These are phyloP conservation scores for Telmatherina bonti DNA, from an alignment of 2,797 vertebrate species.

Conservation along the genomic window DNA sequence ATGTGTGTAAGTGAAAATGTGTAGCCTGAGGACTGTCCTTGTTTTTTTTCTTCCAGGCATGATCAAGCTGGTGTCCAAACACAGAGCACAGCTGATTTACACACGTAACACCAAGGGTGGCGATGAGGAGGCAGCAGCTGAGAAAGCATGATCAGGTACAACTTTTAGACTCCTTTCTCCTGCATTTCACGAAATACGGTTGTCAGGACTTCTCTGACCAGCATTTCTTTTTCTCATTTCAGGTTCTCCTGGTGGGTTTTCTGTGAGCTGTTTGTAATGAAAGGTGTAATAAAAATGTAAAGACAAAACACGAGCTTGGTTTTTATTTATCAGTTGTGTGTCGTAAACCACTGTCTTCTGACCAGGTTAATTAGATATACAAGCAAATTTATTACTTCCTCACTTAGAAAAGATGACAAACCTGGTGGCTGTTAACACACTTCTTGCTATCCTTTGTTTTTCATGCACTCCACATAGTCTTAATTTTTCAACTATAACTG, in stretches of 20 bases:
- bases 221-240: constrained; percentile 18
- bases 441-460: background rate
- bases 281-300: constrained; percentile 78
- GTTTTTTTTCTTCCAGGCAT: constrained; percentile 81
- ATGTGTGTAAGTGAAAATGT: background rate
- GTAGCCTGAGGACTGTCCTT: background rate
- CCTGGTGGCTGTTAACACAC: background rate
- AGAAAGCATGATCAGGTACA: constrained; percentile 85
- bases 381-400: background rate
- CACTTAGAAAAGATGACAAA: background rate
- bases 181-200: background rate
- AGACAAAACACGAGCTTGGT: constrained; percentile 33
- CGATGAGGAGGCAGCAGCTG: constrained; percentile 87
- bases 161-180: background rate
- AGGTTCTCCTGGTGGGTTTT: constrained; percentile 70
- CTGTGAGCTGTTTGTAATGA: constrained; percentile 72
- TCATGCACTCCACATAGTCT: too few species aligned
- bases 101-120: constrained; percentile 95
- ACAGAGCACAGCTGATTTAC: constrained; percentile 95
- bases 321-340: background rate
- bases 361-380: background rate
- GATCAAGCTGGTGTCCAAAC: constrained; percentile 96
- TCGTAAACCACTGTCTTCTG: background rate
- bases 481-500: background rate
- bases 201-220: constrained; percentile 15